These are phyloP conservation scores for Saguinus midas DNA, from an alignment of 2,113 vertebrate genomes.

Conservation along the genomic window DNA sequence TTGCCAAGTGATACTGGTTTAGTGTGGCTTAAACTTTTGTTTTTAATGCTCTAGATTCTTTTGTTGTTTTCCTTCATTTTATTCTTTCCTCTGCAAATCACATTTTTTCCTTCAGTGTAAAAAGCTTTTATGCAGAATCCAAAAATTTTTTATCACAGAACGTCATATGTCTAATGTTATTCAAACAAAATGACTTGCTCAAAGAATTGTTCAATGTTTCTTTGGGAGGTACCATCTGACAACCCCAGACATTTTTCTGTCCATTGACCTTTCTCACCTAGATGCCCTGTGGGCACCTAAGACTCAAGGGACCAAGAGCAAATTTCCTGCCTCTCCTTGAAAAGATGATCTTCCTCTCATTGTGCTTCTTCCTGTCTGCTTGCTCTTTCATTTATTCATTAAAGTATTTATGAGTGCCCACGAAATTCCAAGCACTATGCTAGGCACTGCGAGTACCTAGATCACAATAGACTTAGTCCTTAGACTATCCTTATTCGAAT, in stretches of 20 bases:
- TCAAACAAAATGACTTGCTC: constrained; percentile 16
- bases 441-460: neutral
- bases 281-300: neutral
- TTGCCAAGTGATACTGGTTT: neutral
- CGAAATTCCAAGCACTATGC: neutral
- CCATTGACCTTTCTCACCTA: neutral
- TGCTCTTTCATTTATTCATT: neutral
- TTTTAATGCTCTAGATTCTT: neutral
- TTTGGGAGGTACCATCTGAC: neutral
- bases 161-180: neutral
- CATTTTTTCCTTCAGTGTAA: neutral
- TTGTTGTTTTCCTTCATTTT: neutral
- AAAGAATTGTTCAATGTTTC: neutral
- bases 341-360: neutral
- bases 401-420: neutral
- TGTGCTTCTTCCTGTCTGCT: neutral
- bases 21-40: neutral
- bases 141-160: neutral
- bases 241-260: neutral
- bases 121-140: neutral
- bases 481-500: neutral
- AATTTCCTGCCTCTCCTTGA: neutral
- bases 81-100: neutral
- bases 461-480: neutral
- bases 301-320: neutral